These are phyloP conservation scores for Thera obeliscata DNA, from an alignment of 2,888 invertebrate species.

Conservation along the genomic window DNA sequence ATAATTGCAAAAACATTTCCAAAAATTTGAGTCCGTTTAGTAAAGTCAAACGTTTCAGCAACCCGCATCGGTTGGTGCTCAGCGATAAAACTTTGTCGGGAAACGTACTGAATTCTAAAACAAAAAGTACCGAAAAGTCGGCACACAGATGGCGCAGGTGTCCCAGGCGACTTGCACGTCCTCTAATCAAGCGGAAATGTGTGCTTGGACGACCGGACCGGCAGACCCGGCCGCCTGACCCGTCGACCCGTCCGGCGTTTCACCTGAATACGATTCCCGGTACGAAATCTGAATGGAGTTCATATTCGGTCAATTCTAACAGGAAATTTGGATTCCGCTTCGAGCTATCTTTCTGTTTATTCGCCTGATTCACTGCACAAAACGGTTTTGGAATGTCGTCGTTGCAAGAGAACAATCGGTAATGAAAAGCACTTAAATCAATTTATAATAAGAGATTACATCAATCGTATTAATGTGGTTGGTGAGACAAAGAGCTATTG, in stretches of 20 bases:
- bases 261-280: conserved; percentile 56
- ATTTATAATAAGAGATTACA: conserved; percentile 73
- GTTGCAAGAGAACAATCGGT: conserved; percentile 47
- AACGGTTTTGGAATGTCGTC: conserved; percentile 39
- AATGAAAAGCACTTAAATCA: conserved; percentile 68
- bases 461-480: conserved; percentile 73
- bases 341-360: conserved; percentile 57
- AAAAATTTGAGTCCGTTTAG: conserved; percentile 42
- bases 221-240: conserved; percentile 44
- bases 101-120: conserved; percentile 68
- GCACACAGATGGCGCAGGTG: conserved; percentile 73
- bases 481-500: conserved; percentile 70
- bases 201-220: conserved; percentile 66
- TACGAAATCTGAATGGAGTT: conserved; percentile 63
- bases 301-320: conserved; percentile 59
- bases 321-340: conserved; percentile 60
- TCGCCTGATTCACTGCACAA: conserved; percentile 48
- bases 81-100: conserved; percentile 71
- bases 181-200: conserved; percentile 82
- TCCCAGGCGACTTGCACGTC: conserved; percentile 66
- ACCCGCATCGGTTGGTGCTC: conserved; percentile 67
- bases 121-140: conserved; percentile 74
- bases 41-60: conserved; percentile 61
- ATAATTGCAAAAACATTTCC: conserved; percentile 12
- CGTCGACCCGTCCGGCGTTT: conserved; percentile 51